These are phyloP conservation scores for Gopherus evgoodei DNA, from an alignment of 2,113 vertebrate genomes.

Conservation along the genomic window DNA sequence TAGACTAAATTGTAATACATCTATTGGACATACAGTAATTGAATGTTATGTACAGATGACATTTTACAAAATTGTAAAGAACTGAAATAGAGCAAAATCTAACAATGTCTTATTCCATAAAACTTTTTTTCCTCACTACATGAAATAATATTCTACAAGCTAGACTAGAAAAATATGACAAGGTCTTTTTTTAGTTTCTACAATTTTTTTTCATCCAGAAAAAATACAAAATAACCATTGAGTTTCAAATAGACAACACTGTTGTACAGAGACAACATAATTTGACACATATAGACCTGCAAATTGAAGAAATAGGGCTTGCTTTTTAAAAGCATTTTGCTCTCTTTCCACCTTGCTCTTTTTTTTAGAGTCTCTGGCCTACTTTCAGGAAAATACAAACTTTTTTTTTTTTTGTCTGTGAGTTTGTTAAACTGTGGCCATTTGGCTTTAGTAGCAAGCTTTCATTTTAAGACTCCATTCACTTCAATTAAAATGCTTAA, in stretches of 20 bases:
- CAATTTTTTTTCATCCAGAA: conserved; percentile 72
- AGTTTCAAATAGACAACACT: conserved; percentile 68
- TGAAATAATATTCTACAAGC: conserved; percentile 74
- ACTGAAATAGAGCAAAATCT: conserved; percentile 73
- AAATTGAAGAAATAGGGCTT: conserved; percentile 67
- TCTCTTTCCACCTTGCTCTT: conserved; percentile 52
- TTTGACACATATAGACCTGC: conserved; percentile 52
- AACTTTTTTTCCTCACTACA: conserved; percentile 65
- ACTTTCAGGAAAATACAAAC: conserved; percentile 40
- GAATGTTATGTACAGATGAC: conserved; percentile 73
- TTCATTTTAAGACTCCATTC: conserved; percentile 15
- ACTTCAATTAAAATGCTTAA: conserved; percentile 43
- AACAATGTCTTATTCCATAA: conserved; percentile 72
- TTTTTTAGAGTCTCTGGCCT: conserved; percentile 47
- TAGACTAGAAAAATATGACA: conserved; percentile 78
- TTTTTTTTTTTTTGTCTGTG: conserved; percentile 5
- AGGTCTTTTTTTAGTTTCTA: conserved; percentile 74
- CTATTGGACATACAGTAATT: conserved; percentile 67
- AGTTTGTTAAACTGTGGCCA: conserved; percentile 42
- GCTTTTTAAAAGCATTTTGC: conserved; percentile 56
- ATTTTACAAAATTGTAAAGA: conserved; percentile 75
- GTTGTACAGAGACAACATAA: conserved; percentile 66
- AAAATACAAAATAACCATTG: conserved; percentile 73
- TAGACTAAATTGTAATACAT: conserved; percentile 72
- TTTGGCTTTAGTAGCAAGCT: conserved; percentile 7